phyloP scores from a whole-genome alignment of 2,797 vertebrate genomes.

The Eidolon dupreanum region DNA sequence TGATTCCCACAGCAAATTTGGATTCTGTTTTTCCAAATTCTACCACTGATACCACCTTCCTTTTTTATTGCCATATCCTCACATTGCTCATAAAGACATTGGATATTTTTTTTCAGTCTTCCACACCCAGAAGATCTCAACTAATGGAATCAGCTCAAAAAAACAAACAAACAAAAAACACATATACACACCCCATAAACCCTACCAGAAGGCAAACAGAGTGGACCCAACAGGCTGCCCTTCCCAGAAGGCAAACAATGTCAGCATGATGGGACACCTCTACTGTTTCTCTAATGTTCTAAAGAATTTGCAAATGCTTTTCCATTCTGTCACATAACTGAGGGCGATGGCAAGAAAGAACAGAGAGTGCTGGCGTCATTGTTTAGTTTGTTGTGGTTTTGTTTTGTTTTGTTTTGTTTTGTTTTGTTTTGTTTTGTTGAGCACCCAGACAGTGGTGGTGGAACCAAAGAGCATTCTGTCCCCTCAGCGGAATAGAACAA shows the following conservation, averaged over 20 bases:
- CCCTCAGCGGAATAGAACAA: conserved; percentile 43
- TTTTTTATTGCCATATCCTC: background rate
- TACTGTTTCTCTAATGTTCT: conserved; percentile 6
- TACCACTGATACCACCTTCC: background rate
- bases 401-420: background rate
- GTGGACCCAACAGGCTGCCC: conserved; percentile 24
- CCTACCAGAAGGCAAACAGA: conserved; percentile 44
- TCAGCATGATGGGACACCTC: background rate
- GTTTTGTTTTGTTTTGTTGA: background rate
- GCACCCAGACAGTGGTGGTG: background rate
- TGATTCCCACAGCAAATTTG: background rate
- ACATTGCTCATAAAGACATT: background rate
- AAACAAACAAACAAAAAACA: background rate
- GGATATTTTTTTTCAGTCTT: conserved; percentile 8
- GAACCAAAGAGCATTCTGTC: background rate
- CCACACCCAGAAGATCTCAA: background rate
- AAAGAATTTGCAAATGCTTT: conserved; percentile 30
- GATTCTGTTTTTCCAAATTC: conserved; percentile 42
- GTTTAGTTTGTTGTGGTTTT: background rate
- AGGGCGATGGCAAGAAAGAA: conserved; percentile 35
- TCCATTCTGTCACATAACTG: background rate
- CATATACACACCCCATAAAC: conserved; percentile 8
- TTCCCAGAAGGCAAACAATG: conserved; percentile 44
- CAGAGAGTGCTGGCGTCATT: conserved; percentile 1
- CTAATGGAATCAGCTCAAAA: conserved; percentile 23